Conservation (phyloP, 2,113 vertebrate species). For the Nothoprocta perdicaria region DNA sequence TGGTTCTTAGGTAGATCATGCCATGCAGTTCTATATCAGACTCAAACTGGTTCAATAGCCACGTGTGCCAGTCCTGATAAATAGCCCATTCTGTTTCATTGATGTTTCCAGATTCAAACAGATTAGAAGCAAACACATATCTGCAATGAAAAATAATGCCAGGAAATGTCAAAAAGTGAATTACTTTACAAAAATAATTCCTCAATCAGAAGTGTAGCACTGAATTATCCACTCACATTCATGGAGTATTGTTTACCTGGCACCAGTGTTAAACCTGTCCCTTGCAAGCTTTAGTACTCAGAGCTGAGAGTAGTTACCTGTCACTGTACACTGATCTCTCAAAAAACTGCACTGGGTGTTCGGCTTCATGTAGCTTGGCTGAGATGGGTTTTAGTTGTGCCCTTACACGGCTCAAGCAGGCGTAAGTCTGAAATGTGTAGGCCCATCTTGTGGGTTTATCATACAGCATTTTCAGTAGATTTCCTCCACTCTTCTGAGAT, state of each 20-base stretch:
- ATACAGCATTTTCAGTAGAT: conserved; percentile 83
- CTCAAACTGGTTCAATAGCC: conserved; percentile 84
- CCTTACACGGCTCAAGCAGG: conserved; percentile 73
- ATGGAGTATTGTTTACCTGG: fast-evolving
- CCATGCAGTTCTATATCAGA: conserved; percentile 80
- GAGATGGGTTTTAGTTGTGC: conserved; percentile 70
- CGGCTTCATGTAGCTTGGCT: conserved; percentile 69
- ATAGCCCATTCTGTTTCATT: conserved; percentile 85
- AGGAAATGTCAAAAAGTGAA: background rate
- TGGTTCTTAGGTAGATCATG: conserved; percentile 86
- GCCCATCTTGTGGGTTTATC: conserved; percentile 82
- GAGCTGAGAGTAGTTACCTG: conserved; percentile 59
- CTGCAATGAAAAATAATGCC: conserved; percentile 52
- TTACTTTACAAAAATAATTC: background rate
- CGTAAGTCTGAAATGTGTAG: conserved; percentile 79
- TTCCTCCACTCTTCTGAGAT: conserved; percentile 83
- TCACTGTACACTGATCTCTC: conserved; percentile 79
- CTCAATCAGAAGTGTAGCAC: background rate
- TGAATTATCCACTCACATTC: background rate
- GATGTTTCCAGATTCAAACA: conserved; percentile 82
- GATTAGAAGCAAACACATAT: conserved; percentile 85
- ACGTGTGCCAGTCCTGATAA: conserved; percentile 88
- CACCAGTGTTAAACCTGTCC: background rate
- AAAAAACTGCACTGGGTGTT: conserved; percentile 77
- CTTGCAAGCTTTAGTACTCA: background rate